Evolutionary conservation across 2,797 vertebrate genomes (phyloP).

Genomic region (Steatocranus sp.): DNA sequence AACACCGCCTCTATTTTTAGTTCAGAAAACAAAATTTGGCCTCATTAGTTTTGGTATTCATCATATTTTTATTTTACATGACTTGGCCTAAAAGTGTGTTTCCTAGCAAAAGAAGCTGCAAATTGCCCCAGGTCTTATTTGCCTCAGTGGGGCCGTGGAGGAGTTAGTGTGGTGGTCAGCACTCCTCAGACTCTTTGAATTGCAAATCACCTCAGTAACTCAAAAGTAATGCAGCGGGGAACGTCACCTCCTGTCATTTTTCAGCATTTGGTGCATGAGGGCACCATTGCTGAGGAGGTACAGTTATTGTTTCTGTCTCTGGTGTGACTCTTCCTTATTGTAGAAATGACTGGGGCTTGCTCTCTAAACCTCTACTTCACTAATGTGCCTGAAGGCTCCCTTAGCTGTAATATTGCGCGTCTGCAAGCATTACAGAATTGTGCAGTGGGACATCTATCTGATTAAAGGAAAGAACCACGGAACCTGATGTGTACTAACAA

Average conservation of each 20-base stretch:
- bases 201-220: slow-evolving; percentile 78
- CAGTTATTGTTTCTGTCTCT: slow-evolving; percentile 78
- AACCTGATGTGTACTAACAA: slow-evolving; percentile 19
- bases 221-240: slow-evolving; percentile 77
- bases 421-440: slow-evolving; percentile 45
- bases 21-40: slow-evolving; percentile 68
- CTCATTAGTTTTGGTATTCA: slow-evolving; percentile 76
- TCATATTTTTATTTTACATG: slow-evolving; percentile 76
- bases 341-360: slow-evolving; percentile 58
- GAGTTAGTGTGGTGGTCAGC: slow-evolving; percentile 78
- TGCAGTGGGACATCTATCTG: slow-evolving; percentile 38
- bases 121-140: slow-evolving; percentile 77
- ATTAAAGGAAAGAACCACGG: slow-evolving; percentile 46
- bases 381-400: slow-evolving; percentile 62
- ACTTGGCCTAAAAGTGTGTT: slow-evolving; percentile 72
- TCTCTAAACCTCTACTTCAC: slow-evolving; percentile 61
- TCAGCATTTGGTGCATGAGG: slow-evolving; percentile 76
- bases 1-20: slow-evolving; percentile 52
- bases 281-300: slow-evolving; percentile 67
- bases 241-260: slow-evolving; percentile 77
- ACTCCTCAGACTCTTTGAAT: slow-evolving; percentile 78
- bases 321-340: slow-evolving; percentile 73
- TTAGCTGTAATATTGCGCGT: slow-evolving; percentile 60
- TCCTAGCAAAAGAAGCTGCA: slow-evolving; percentile 64
- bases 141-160: slow-evolving; percentile 68